These are phyloP conservation scores for Pteronura brasiliensis DNA, from an alignment of 2,113 vertebrate genomes.

Conservation along the genomic window DNA sequence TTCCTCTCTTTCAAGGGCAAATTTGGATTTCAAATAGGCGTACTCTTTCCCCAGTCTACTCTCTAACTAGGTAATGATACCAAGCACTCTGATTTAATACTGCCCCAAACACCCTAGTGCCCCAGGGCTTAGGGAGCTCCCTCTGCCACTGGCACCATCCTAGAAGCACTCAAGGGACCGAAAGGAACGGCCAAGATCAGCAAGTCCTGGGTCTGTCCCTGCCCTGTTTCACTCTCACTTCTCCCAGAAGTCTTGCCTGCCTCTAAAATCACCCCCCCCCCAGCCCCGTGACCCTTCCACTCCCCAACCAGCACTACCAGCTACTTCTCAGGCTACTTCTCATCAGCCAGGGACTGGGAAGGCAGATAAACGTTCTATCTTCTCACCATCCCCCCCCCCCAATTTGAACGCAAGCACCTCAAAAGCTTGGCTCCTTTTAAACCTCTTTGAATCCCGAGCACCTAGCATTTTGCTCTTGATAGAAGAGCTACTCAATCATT, in stretches of 20 bases:
- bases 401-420: slow-evolving; percentile 20
- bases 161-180: background rate
- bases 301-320: background rate
- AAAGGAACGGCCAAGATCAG: background rate
- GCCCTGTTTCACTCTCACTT: background rate
- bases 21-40: background rate
- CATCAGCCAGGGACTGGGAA: background rate
- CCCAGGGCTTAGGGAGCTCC: background rate
- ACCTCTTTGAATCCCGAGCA: slow-evolving; percentile 6
- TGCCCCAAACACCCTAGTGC: background rate
- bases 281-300: background rate
- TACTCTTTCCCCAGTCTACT: background rate
- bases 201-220: background rate
- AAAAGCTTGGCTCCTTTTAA: background rate
- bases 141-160: background rate
- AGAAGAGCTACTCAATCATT: background rate
- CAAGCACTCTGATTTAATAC: background rate
- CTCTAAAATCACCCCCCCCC: background rate
- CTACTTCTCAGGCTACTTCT: slow-evolving; percentile 19
- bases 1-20: background rate
- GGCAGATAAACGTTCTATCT: slow-evolving; percentile 32
- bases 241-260: background rate
- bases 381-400: background rate
- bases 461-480: background rate
- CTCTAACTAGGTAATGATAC: background rate